Base-by-base conservation (phyloP, 2,888 invertebrate species). In the Dryobota labecula region DNA sequence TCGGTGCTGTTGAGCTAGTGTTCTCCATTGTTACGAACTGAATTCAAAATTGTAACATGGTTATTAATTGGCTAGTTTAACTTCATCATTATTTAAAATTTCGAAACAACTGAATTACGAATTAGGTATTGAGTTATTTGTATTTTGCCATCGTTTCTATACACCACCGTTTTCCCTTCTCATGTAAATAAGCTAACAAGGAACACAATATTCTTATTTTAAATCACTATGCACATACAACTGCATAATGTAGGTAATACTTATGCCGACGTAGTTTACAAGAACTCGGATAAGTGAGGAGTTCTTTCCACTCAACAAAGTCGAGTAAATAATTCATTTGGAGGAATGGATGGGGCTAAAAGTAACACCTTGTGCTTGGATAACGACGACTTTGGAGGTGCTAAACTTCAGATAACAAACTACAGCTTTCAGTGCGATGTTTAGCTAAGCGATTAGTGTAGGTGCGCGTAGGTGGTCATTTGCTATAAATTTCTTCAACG, bases 391-490 rank as follows among this genome's bases (percentile, higher is more conserved):
- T 88, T 89, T 62, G 73, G 75, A 80, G 75, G 82, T 90, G 90
- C 83, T 88, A 91, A 92, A 85, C 84, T 85, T 70, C 36, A 80
- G 84, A 85, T 87, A 87, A 89, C 87, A 89, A 89, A 89, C 87
- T 87, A 82, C 82, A 85, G 85, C 86, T 86, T 87, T 88, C 80
- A 87, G 83, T 75, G 73, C 80, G 74, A 84, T 91, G 86, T 93
- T 91, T 91, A 88, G 80, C 84, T 74, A 89, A 89, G 85, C 86
- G 86, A 91, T 92, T 91, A 91, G 88, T 30, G 73, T 15, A 15
- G 15, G 18, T 70, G 78, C 80, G 86, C 86, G 89, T 89, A 86
- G 89, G 90, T 89, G 88, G 88, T 84, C 88, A 88, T 87, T 87
- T 86, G 78, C 84, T 84, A 80, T 87, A 89, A 88, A 88, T 89